Conservation (phyloP, 2,888 invertebrate genomes). For the Achlya flavicornis region DNA sequence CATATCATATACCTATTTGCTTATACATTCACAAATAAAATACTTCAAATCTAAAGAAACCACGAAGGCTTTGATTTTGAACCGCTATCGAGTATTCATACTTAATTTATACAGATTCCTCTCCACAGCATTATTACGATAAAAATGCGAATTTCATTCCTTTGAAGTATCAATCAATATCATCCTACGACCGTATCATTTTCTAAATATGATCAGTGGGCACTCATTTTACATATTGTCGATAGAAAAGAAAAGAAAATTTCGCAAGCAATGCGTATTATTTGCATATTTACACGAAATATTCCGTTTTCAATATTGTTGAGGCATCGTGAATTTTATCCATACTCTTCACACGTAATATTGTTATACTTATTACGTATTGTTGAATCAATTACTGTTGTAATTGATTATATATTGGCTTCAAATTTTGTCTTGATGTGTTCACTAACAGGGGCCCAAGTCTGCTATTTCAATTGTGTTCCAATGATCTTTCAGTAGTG, state of each 20-base stretch:
- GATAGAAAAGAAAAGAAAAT: slow-evolving; percentile 31
- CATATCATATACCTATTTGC: too few species aligned
- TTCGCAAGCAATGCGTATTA: slow-evolving; percentile 35
- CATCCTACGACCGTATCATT: slow-evolving; percentile 3
- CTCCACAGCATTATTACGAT: background rate
- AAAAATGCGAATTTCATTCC: slow-evolving; percentile 3
- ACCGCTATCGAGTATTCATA: background rate
- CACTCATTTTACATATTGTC: slow-evolving; percentile 38
- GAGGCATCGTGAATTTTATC: background rate
- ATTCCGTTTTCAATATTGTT: slow-evolving; percentile 14
- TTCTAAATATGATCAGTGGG: slow-evolving; percentile 6
- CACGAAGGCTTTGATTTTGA: background rate
- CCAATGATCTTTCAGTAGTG: too few species aligned
- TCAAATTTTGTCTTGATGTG: too few species aligned
- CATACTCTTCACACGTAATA: background rate
- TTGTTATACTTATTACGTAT: too few species aligned
- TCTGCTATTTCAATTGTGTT: too few species aligned
- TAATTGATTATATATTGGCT: too few species aligned
- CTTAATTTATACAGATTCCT: background rate
- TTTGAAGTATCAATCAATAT: slow-evolving; percentile 5
- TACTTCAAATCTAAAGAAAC: too few species aligned
- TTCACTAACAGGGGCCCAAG: too few species aligned
- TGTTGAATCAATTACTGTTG: too few species aligned
- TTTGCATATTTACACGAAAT: slow-evolving; percentile 40
- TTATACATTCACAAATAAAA: too few species aligned